These are phyloP conservation scores for Tachysurus fulvidraco DNA, from an alignment of 2,113 vertebrate species.

Conservation along the genomic window DNA sequence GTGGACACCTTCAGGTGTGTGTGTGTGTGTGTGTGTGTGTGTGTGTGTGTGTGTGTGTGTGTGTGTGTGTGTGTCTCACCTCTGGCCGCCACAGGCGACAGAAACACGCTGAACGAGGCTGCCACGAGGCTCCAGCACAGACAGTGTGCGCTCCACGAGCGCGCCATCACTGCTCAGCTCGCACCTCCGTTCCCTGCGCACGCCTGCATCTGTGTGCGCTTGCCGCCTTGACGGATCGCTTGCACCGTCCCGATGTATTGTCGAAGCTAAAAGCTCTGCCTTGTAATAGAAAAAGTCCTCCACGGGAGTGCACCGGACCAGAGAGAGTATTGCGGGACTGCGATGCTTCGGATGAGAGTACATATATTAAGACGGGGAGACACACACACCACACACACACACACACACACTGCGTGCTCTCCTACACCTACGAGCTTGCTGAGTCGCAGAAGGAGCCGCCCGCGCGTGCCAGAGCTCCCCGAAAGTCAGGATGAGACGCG, in stretches of 20 bases:
- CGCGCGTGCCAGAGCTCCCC: slow-evolving; percentile 26
- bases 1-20: background rate
- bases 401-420: background rate
- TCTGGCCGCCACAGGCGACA: slow-evolving; percentile 57
- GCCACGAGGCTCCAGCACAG: slow-evolving; percentile 63
- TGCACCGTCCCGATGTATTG: background rate
- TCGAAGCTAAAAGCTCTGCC: background rate
- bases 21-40: background rate
- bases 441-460: slow-evolving; percentile 5
- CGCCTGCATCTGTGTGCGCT: slow-evolving; percentile 15
- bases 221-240: slow-evolving; percentile 45
- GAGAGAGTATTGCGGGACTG: background rate
- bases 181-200: slow-evolving; percentile 55
- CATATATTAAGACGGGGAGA: background rate
- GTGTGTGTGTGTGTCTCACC: slow-evolving; percentile 57
- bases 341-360: background rate
- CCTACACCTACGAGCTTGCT: background rate
- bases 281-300: slow-evolving; percentile 11
- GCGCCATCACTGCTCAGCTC: slow-evolving; percentile 67
- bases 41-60: too few relatives aligned
- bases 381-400: background rate
- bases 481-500: slow-evolving; percentile 34
- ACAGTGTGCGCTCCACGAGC: slow-evolving; percentile 63
- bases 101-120: slow-evolving; percentile 54
- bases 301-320: background rate